Conservation (phyloP, 2,888 invertebrate species). For the Epistrophe grossulariae region DNA sequence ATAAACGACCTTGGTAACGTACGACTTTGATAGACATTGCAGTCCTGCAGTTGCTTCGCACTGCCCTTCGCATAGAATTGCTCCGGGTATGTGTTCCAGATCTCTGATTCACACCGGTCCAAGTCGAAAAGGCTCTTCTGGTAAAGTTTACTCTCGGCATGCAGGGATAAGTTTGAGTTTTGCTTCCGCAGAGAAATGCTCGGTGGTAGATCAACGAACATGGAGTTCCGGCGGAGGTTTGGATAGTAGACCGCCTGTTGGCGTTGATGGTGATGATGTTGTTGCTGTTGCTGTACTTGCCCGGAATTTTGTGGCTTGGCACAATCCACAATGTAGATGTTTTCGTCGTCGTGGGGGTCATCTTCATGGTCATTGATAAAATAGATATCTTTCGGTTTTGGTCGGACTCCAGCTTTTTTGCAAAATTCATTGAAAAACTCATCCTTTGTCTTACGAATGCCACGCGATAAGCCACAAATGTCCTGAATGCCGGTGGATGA, state of each 20-base stretch:
- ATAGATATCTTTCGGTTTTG: constrained; percentile 83
- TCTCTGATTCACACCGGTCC: constrained; percentile 77
- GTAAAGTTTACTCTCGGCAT: constrained; percentile 78
- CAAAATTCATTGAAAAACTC: constrained; percentile 83
- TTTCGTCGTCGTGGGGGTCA: constrained; percentile 60
- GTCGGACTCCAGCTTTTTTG: constrained; percentile 81
- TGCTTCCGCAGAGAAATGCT: constrained; percentile 78
- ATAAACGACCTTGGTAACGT: constrained; percentile 83
- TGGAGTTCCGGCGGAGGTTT: constrained; percentile 79
- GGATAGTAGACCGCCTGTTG: constrained; percentile 64
- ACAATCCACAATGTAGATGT: constrained; percentile 68
- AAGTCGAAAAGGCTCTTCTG: constrained; percentile 79
- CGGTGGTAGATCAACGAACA: constrained; percentile 79
- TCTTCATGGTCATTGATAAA: constrained; percentile 79
- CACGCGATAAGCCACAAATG: constrained; percentile 81
- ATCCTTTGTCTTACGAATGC: constrained; percentile 82
- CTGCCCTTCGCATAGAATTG: constrained; percentile 74
- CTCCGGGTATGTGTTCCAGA: constrained; percentile 77
- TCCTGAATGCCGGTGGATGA: constrained; percentile 73
- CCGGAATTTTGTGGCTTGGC: constrained; percentile 58
- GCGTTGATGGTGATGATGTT: constrained; percentile 54
- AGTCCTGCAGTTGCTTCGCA: constrained; percentile 75
- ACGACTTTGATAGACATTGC: constrained; percentile 80
- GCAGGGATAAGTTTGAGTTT: constrained; percentile 82
- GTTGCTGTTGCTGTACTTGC: constrained; percentile 50